Base-by-base conservation (phyloP, 1,140 invertebrate species). In the Homarus americanus region DNA sequence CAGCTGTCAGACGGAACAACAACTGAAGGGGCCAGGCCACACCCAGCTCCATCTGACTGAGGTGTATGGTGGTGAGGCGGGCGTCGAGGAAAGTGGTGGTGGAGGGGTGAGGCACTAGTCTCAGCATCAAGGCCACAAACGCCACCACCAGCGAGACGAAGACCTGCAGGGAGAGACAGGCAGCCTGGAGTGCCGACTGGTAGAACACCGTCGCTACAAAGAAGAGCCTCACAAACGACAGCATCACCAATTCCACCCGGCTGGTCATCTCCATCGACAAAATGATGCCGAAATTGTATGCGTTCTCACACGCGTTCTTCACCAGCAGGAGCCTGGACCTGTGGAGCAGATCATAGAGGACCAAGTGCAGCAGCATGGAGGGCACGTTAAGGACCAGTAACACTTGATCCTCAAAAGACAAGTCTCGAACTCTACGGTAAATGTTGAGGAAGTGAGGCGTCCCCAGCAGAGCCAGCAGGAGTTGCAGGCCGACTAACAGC, bases 201-300 rank as follows among this genome's bases (percentile, higher is more conserved):
- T 38, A 36, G 32, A 76, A 17, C 32, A 34, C 73, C 10, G n/a
- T 20, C 32, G 9, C 17, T 7, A 76, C 4, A 34, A 34, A 36
- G 34, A 76, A 76, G 28, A 76, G 34, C 73, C 38, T 76, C 0
- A 38, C 73, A 34, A 76, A 32, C 73, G 28, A 76, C 73, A 76
- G 10, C 73, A 34, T 20, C 73, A 36, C 34, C 34, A 76, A 34
- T 34, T 36, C 34, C 73, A 20, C 3, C 73, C 34, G 32, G 3
- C 34, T 7, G 17, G 40, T 17, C 28, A 9, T 10, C 28, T 36
- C 9, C 28, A 76, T 32, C 73, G 34, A 76, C 73, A 36, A 20
- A 0, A 76, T 5, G 34, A 36, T 3, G 73, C 73, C 32, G 32
- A 38, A 38, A 34, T 76, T 76, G 34, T 38, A 24, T 4, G 24